These are phyloP conservation scores for Neomonachus schauinslandi DNA, from an alignment of 2,113 vertebrate species.

Conservation along the genomic window DNA sequence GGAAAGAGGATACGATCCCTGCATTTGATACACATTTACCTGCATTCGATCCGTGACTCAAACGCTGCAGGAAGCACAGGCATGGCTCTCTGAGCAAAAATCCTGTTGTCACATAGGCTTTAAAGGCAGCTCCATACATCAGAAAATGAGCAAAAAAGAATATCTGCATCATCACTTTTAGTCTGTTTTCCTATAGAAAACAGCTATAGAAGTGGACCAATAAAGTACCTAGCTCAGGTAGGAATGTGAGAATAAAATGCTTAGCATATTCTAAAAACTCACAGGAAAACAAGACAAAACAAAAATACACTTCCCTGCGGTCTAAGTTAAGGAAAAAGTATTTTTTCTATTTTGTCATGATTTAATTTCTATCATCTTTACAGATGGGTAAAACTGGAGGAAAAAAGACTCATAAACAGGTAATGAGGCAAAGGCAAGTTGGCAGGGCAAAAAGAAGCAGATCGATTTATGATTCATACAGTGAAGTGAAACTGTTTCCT, in stretches of 20 bases:
- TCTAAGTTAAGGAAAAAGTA: background rate
- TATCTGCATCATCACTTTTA: background rate
- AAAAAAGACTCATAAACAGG: background rate
- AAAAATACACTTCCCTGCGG: background rate
- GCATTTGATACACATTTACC: background rate
- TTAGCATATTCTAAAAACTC: background rate
- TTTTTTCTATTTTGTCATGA: background rate
- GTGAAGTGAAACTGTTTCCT: background rate
- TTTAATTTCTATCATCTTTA: conserved; percentile 25
- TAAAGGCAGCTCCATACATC: background rate
- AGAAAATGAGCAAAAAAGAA: background rate
- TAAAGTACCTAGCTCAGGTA: background rate
- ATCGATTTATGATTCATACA: background rate
- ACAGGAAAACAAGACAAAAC: background rate
- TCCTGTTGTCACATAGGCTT: background rate
- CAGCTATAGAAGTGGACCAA: background rate
- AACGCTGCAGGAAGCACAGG: background rate
- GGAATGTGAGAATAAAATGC: background rate
- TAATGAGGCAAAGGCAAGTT: background rate
- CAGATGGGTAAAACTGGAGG: background rate
- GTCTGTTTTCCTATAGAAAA: background rate
- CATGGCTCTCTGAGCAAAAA: background rate
- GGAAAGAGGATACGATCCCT: background rate
- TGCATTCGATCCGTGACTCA: background rate
- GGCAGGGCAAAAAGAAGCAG: background rate